Base-by-base conservation (phyloP, 2,797 vertebrate genomes). In the Gymnoscopelus braueri region DNA sequence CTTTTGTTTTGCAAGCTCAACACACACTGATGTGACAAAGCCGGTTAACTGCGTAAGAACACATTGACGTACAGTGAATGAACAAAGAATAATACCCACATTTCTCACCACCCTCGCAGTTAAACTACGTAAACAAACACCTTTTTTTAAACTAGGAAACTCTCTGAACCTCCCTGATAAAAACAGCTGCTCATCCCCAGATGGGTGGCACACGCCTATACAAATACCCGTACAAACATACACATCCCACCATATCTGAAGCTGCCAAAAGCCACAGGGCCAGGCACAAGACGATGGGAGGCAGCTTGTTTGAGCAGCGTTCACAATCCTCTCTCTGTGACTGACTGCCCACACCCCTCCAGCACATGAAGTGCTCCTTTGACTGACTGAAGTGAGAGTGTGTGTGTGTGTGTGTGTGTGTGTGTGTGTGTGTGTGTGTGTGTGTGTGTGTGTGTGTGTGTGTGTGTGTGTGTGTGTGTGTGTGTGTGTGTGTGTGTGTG, bases 211-310 rank as follows among this genome's bases (percentile, higher is more conserved):
- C 66, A 75, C 44, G 73, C 72, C 79, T 85, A 63, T 69, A 80
- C 79, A 84, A 83, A 87, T n/a, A 85, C 77, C 68, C 84, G 83
- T 76, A 71, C 67, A 76, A 77, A 81, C 71, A 72, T 12, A 79
- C 70, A 75, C 81, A 82, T 63, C 82, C 81, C 76, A 75, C 78
- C 79, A 75, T 48, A 70, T 77, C 74, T 54, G 19, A 81, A 79
- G 86, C 87, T 92, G 93, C 92, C 91, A 94, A 90, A 85, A 92
- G 84, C 91, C 86, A 90, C 91, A 88, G 87, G 82, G 86, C 69
- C 74, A 85, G 87, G 86, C 81, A 74, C 87, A 85, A 88, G 90
- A 88, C 53, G 87, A 79, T 71, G 87, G 88, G 87, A 86, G 87
- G 83, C 79, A 81, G 80, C 63, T 82, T 80, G 39, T 72, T 75